Percentiles rank a stretch among this genome's conserved stretches.
Evolutionary conservation across 2,113 vertebrate species (phyloP).

Genomic region (Sceloporus tristichus): DNA sequence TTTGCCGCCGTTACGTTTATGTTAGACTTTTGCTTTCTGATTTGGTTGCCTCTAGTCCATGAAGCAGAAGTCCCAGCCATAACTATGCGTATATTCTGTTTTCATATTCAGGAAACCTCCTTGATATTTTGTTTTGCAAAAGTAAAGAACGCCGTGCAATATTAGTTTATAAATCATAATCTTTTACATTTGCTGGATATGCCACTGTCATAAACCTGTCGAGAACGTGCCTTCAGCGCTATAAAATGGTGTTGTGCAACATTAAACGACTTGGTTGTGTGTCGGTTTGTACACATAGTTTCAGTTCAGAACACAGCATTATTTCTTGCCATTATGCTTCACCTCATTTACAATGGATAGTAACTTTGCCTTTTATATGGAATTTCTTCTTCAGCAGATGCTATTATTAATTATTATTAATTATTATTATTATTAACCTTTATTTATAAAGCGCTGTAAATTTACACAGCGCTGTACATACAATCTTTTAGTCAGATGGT

Average conservation of each 20-base stretch:
- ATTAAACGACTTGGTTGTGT: background rate
- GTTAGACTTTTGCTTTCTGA: conserved; percentile 62
- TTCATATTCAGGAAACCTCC: conserved; percentile 42
- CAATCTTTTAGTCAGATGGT: too few species aligned
- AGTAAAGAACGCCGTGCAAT: conserved; percentile 49
- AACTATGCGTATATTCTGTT: conserved; percentile 21
- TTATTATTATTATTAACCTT: too few species aligned
- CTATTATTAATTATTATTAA: too few species aligned
- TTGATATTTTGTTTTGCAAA: conserved; percentile 28
- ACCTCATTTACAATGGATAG: too few species aligned
- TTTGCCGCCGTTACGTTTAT: conserved; percentile 66
- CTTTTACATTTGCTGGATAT: conserved; percentile 40
- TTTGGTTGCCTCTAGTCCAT: conserved; percentile 38
- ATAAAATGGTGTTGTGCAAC: conserved; percentile 54
- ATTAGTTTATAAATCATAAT: conserved; percentile 47
- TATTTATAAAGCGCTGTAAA: too few species aligned
- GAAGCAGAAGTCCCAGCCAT: conserved; percentile 45
- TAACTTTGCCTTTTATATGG: too few species aligned
- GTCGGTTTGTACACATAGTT: background rate
- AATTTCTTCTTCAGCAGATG: too few species aligned
- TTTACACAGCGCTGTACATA: too few species aligned
- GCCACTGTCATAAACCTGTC: conserved; percentile 49
- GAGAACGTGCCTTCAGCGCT: conserved; percentile 65
- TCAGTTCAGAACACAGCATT: background rate
- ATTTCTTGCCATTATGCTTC: background rate